These are phyloP conservation scores for Bubalus kerabau DNA, from an alignment of 2,113 vertebrate species.

Conservation along the genomic window DNA sequence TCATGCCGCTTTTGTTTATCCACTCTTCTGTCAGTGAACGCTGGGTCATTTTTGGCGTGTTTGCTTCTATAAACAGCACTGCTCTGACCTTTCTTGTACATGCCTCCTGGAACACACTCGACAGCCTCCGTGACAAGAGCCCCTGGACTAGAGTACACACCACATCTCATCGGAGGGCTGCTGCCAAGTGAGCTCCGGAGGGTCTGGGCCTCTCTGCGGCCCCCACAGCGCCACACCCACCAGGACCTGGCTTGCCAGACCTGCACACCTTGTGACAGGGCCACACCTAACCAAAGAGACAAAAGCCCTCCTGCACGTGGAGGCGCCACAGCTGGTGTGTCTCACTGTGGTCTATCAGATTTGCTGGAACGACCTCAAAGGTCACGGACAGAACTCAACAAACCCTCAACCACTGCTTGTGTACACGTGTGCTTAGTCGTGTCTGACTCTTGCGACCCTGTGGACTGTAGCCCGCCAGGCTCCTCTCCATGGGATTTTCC, in stretches of 20 bases:
- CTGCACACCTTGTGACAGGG: accelerated
- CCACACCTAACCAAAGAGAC: background rate
- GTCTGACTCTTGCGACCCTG: background rate
- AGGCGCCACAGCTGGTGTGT: background rate
- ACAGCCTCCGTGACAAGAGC: background rate
- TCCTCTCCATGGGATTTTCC: background rate
- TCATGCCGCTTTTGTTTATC: accelerated
- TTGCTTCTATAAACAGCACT: background rate
- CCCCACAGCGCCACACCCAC: background rate
- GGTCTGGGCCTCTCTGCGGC: background rate
- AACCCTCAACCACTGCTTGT: background rate
- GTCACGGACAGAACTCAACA: background rate
- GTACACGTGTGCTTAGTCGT: background rate
- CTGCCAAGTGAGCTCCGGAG: background rate
- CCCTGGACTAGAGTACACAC: too few species aligned
- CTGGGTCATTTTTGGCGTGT: background rate
- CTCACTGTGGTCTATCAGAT: background rate
- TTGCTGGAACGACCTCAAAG: background rate
- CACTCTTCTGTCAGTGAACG: background rate
- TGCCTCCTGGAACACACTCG: background rate
- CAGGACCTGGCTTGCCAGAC: background rate
- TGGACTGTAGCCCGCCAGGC: background rate
- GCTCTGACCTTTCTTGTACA: background rate
- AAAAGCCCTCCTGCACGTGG: background rate
- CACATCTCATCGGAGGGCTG: background rate